phyloP scores from a whole-genome alignment of 1,140 invertebrate genomes.

The Rhopalosiphum maidis region DNA sequence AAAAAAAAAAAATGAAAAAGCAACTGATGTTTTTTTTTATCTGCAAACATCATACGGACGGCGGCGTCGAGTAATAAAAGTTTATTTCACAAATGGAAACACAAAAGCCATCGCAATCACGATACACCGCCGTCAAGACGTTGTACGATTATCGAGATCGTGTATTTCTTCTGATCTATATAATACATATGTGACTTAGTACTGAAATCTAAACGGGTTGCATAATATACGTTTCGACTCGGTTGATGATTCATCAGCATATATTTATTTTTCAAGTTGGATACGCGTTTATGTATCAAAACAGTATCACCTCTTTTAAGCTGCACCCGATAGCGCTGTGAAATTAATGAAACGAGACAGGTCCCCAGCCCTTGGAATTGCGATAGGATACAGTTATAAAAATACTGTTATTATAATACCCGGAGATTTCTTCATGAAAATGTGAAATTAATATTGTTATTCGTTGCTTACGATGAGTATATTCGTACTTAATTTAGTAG shows the following conservation, averaged over 20 bases:
- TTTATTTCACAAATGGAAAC: neutral
- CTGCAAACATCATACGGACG: neutral
- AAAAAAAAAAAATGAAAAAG: neutral
- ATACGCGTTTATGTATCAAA: neutral
- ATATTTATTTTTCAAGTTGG: neutral
- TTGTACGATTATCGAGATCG: neutral
- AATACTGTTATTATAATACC: neutral
- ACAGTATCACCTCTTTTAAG: neutral
- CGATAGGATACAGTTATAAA: neutral
- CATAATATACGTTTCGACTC: neutral
- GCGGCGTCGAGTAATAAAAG: neutral
- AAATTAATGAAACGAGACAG: neutral
- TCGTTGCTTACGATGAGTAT: neutral
- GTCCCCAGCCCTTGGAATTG: neutral
- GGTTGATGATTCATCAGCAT: neutral
- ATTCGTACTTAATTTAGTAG: neutral
- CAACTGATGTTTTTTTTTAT: constrained; percentile 17
- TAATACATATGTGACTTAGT: neutral
- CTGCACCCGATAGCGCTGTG: neutral
- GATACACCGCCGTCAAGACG: too few species aligned
- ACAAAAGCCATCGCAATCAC: neutral
- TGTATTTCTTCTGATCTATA: neutral
- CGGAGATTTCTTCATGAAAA: neutral
- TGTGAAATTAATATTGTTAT: neutral
- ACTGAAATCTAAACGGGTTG: neutral